These are phyloP conservation scores for Drosophila punjabiensis DNA, from an alignment of 1,140 invertebrate species.

Conservation along the genomic window DNA sequence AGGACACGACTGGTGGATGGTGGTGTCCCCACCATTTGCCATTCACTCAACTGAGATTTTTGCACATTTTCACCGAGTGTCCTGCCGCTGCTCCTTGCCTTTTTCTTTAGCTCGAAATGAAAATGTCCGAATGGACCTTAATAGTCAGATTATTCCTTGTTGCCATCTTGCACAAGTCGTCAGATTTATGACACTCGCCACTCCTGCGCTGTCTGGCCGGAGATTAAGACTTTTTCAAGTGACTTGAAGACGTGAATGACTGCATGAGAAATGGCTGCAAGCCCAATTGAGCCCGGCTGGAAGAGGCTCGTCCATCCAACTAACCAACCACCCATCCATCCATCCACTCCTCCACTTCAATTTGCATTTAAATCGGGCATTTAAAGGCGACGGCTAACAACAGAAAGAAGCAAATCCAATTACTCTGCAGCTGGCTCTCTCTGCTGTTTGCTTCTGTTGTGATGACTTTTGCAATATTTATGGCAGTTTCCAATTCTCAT, in stretches of 20 bases:
- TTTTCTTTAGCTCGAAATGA: conserved; percentile 13
- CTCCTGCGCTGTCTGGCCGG: conserved; percentile 2
- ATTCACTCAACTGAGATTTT: conserved; percentile 35
- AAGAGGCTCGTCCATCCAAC: background rate
- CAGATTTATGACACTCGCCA: conserved; percentile 48
- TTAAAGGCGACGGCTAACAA: conserved; percentile 12
- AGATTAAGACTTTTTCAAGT: conserved; percentile 33
- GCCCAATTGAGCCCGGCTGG: conserved; percentile 15
- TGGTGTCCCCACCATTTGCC: conserved; percentile 23
- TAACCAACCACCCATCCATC: too few relatives aligned
- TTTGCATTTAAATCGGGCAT: conserved; percentile 52
- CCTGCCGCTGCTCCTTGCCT: background rate
- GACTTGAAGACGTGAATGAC: conserved; percentile 23
- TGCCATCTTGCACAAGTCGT: conserved; percentile 39
- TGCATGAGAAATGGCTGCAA: conserved; percentile 27
- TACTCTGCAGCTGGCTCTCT: conserved; percentile 6
- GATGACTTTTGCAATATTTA: conserved; percentile 54
- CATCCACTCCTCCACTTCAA: conserved; percentile 30
- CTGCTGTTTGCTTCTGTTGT: conserved; percentile 29
- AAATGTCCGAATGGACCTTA: conserved; percentile 48
- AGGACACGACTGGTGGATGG: background rate
- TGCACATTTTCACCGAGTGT: conserved; percentile 13
- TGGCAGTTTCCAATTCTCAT: conserved; percentile 20
- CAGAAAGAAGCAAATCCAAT: conserved; percentile 41
- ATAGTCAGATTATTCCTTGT: conserved; percentile 54